A percentile compares a stretch with the other conserved stretches of the same genome.
Evolutionary conservation across 2,797 vertebrate genomes (phyloP).

Genomic region (Sylvia borin): DNA sequence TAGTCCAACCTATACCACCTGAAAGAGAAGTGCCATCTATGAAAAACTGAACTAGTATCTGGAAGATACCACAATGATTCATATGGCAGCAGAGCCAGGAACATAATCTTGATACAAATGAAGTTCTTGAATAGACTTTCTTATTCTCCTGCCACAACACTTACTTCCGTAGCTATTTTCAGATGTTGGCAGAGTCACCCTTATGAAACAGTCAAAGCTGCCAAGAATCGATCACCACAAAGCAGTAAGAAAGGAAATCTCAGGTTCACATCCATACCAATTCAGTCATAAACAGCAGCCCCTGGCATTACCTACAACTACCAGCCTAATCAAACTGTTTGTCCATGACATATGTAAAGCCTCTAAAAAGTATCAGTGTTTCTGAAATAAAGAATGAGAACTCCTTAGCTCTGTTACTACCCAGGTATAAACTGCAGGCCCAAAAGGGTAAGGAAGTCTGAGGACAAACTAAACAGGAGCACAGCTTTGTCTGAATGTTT

Average conservation of each 20-base stretch:
- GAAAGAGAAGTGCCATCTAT: conserved; percentile 13
- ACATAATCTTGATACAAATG: neutral
- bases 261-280: neutral
- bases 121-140: neutral
- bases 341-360: neutral
- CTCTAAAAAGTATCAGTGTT: neutral
- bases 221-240: neutral
- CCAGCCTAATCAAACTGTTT: neutral
- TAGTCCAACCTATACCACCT: conserved; percentile 86
- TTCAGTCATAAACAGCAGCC: neutral
- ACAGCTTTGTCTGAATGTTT: neutral
- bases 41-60: neutral
- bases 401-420: neutral
- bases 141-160: neutral
- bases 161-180: neutral
- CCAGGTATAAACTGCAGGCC: neutral
- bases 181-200: neutral
- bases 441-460: neutral
- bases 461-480: neutral
- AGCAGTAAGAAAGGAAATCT: neutral
- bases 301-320: neutral
- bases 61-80: neutral
- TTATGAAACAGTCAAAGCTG: neutral
- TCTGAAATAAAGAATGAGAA: neutral
- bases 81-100: neutral